These are phyloP conservation scores for Lanius collurio DNA, from an alignment of 2,113 vertebrate genomes.

Conservation along the genomic window DNA sequence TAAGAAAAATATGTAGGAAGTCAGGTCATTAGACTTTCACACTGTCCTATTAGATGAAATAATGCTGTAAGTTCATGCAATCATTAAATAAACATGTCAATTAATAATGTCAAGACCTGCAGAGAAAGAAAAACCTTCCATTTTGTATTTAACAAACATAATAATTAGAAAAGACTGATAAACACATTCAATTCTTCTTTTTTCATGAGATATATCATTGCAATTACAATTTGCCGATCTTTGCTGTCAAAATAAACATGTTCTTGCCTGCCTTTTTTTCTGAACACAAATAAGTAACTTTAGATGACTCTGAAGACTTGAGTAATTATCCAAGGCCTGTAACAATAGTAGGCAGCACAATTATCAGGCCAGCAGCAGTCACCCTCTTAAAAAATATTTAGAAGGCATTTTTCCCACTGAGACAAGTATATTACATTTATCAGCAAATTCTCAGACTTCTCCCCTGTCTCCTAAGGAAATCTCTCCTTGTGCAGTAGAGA, in stretches of 20 bases:
- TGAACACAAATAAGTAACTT: neutral
- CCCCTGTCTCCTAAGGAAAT: neutral
- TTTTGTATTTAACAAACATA: neutral
- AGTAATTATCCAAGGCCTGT: neutral
- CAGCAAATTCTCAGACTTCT: neutral
- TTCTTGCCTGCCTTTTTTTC: neutral
- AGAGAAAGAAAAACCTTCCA: neutral
- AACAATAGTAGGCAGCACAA: neutral
- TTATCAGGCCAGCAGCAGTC: neutral
- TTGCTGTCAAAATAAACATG: neutral
- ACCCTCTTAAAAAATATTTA: neutral
- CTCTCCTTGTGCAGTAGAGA: neutral
- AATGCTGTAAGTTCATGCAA: neutral
- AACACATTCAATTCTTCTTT: neutral
- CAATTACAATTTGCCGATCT: neutral
- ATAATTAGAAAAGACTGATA: neutral
- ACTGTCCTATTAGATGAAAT: neutral
- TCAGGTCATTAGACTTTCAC: neutral
- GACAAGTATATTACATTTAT: neutral
- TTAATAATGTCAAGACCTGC: neutral
- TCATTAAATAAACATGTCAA: neutral
- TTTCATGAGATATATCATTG: neutral
- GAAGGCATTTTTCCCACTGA: neutral
- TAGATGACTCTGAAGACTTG: neutral
- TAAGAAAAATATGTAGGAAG: neutral